phyloP scores from a whole-genome alignment of 2,888 invertebrate species.

The Limnephilus lunatus region DNA sequence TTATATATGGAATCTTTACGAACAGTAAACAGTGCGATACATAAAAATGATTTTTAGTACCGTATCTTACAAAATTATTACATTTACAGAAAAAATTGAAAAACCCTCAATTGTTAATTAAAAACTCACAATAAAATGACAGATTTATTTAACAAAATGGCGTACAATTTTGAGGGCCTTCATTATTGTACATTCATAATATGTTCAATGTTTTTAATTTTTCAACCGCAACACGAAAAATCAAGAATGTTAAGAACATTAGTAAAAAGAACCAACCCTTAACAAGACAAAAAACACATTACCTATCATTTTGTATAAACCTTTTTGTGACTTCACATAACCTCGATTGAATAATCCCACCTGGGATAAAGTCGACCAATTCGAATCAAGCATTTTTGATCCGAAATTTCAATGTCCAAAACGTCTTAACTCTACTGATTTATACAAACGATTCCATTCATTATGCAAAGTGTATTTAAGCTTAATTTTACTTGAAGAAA shows the following conservation, averaged over 20 bases:
- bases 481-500: not conserved
- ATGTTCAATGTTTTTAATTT: no score
- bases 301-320: not conserved
- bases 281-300: not conserved
- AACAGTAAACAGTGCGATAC: no score
- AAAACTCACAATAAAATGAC: no score
- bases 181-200: no score
- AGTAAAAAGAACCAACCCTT: not conserved
- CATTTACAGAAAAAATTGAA: no score
- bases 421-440: not conserved
- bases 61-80: no score
- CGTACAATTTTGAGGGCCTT: no score
- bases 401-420: not conserved
- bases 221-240: not conserved
- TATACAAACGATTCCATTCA: not conserved
- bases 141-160: no score
- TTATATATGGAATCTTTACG: no score
- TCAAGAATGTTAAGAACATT: not conserved
- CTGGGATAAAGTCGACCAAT: constrained; percentile 16
- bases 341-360: not conserved
- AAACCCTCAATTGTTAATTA: no score
- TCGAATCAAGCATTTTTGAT: constrained; percentile 20
- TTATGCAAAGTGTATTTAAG: not conserved
- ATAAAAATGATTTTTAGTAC: no score
- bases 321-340: not conserved